Base-by-base conservation (phyloP, 2,888 invertebrate genomes). In the Lepidonotus clava region DNA sequence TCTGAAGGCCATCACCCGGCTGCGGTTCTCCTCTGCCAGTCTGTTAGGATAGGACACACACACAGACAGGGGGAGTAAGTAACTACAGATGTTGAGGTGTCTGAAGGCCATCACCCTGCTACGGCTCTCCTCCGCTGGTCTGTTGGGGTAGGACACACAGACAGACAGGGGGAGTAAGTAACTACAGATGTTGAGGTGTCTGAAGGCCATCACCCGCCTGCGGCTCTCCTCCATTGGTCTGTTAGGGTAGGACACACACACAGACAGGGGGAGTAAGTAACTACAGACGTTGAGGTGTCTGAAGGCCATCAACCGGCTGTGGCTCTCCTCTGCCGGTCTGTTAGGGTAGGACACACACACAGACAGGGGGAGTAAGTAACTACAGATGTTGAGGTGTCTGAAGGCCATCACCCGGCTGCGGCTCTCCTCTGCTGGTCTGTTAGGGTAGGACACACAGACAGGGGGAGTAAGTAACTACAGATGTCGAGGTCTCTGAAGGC, bases 371-470 rank as follows among this genome's bases (percentile, higher is more conserved):
- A 92, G 14, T 88, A 84, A 18, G 90, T n/a, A 89, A 21, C 90
- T 91, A 85, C 91, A 92, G 24, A 92, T 91, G 86, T 92, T 91
- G 36, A 92, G 87, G 77, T 90, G 89, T 84, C 90, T 90, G 24
- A 92, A 84, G 5, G 87, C 76, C 5, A 86, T 86, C 77, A 90
- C 90, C 83, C 90, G 90, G 66, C 87, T 84, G 24, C 76, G 86
- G 71, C 91, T 91, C 1, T 87, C 77, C 1, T 85, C 86, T 0
- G 90, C 86, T n/a, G 87, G 80, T 84, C 92, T 91, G 87, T 32
- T 87, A 86, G 38, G 66, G 67, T 32, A 8, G 77, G 36, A 11
- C 18, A 51, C n/a, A n/a, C n/a, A n/a, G n/a, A n/a, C n/a, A n/a
- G n/a, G n/a, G n/a, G n/a, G n/a, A n/a, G n/a, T n/a, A n/a, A n/a